Evolutionary conservation across 1,140 invertebrate species (phyloP).

Genomic region (Drosophila pachea): DNA sequence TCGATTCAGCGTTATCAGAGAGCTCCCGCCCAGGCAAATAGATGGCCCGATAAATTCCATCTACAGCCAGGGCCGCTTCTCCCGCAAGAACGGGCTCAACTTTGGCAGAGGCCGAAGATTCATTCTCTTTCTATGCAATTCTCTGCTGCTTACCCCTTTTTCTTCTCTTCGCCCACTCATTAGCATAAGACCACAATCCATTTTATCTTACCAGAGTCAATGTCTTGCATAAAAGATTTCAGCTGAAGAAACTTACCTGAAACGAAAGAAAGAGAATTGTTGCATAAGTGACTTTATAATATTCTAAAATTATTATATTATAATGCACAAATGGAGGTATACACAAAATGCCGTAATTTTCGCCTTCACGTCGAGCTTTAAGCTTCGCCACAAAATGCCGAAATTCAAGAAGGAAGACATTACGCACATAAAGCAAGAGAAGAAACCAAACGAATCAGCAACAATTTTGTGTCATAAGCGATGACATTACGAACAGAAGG

Average conservation of each 20-base stretch:
- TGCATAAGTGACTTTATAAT: neutral
- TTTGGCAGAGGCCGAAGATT: too few relatives aligned
- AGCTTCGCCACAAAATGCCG: neutral
- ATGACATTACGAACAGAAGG: constrained; percentile 36
- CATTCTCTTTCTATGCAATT: too few relatives aligned
- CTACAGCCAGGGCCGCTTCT: too few relatives aligned
- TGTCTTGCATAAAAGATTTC: neutral
- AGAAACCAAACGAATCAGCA: constrained; percentile 60
- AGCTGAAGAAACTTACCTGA: constrained; percentile 43
- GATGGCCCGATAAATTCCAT: too few relatives aligned
- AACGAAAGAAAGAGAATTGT: constrained; percentile 25
- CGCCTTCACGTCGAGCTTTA: neutral
- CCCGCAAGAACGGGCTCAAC: too few relatives aligned
- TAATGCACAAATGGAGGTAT: neutral
- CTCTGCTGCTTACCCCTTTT: too few relatives aligned
- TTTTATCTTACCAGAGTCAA: too few relatives aligned
- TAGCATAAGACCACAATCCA: too few relatives aligned
- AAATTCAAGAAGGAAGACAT: constrained; percentile 16
- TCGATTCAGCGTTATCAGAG: too few relatives aligned
- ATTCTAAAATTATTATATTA: too few relatives aligned
- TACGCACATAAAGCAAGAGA: constrained; percentile 19
- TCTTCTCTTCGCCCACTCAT: too few relatives aligned
- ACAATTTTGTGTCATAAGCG: constrained; percentile 62
- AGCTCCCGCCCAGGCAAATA: too few relatives aligned
- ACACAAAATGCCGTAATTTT: neutral